phyloP scores from a whole-genome alignment of 2,797 vertebrate species.

The Graptemys geographica region DNA sequence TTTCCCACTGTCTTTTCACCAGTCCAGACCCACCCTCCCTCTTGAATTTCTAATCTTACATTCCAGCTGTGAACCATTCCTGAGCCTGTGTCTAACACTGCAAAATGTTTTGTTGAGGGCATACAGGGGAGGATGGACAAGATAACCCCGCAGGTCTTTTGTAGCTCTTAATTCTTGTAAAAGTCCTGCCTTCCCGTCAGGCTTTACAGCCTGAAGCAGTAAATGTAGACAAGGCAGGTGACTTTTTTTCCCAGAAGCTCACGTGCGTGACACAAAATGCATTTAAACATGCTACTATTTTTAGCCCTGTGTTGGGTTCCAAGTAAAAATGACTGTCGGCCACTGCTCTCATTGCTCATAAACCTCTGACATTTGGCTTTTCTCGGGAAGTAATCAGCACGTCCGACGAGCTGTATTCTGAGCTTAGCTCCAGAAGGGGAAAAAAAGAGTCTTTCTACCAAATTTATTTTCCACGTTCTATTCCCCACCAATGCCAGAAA shows the following conservation, averaged over 20 bases:
- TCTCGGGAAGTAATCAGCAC: background rate
- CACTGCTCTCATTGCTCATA: background rate
- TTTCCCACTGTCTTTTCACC: background rate
- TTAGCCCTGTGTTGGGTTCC: background rate
- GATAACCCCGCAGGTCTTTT: conserved; percentile 39
- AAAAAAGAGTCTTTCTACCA: background rate
- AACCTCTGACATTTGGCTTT: background rate
- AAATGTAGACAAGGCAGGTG: background rate
- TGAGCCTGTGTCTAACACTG: conserved; percentile 48
- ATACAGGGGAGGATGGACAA: conserved; percentile 12
- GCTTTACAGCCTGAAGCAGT: background rate
- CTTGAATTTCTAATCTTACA: conserved; percentile 35
- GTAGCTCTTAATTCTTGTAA: background rate
- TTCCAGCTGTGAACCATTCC: conserved; percentile 45
- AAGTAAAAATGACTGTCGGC: background rate
- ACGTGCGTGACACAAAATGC: fast-evolving
- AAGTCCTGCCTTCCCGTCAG: background rate
- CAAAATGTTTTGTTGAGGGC: conserved; percentile 65
- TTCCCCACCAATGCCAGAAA: background rate
- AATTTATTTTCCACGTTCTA: background rate
- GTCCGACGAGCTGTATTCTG: no score
- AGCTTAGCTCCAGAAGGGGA: background rate
- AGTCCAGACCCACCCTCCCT: conserved; percentile 22
- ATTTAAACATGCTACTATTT: background rate
- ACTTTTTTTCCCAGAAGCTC: background rate